Base-by-base conservation (phyloP, 2,113 vertebrate species). In the Cyanoderma ruficeps region DNA sequence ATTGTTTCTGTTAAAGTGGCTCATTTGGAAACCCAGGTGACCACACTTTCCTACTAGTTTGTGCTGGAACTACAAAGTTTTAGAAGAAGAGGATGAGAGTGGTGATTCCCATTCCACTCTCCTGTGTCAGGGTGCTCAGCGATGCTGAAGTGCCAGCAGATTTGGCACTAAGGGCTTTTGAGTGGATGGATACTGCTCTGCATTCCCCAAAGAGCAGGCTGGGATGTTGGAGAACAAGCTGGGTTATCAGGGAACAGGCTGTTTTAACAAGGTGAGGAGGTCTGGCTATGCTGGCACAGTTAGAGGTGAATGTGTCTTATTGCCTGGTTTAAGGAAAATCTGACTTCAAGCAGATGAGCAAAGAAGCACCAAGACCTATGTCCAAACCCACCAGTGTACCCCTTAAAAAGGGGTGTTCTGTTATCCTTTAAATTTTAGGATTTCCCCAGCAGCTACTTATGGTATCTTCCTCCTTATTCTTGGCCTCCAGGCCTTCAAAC, bases 21-120 rank as follows among this genome's bases (percentile, higher is more conserved):
- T 83, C 20, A 31, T 68, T 76, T 87, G 80, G 50, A 89, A 94
- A 89, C 35, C 19, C 25, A 47, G 17, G 41, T 70, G 27, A 31
- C 19, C 28, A 84, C 33, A 50, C 20, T 60, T 68, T 61, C 24
- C 55, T 37, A 14, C 25, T 82, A 63, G 24, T 11, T 89, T 1
- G 0, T 68, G 13, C 35, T 52, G 37, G n/a, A 85, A 46, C 23
- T 25, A 13, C 0, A 0, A 23, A 79, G 33, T 39, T 64, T 78
- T 71, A 55, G 65, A 82, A 68, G 17, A 75, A 49, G 25, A 15
- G 64, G 23, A 47, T 42, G 74, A 82, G 41, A 46, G 25, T 4
- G 2, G 28, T 8, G 15, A 70, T 67, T 78, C 17, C 16, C 28
- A 21, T 8, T 91, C 44, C 28, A 60, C 37, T 80, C 39, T 47